Base-by-base conservation (phyloP, 2,888 invertebrate species). In the Mythimna pallens region DNA sequence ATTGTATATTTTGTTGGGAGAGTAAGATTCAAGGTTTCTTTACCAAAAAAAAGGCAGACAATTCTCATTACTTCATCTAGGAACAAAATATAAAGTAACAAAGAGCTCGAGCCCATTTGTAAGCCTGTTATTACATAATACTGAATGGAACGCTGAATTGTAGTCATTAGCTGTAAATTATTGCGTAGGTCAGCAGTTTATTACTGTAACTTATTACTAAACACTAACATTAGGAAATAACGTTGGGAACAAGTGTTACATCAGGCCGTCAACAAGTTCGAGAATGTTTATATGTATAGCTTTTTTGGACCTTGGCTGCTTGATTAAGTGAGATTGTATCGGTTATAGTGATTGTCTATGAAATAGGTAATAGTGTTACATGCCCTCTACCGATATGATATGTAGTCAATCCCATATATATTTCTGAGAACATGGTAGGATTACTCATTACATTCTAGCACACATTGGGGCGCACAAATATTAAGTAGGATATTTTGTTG, bases 101-200 rank as follows among this genome's bases (percentile, higher is more conserved):
- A 70, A 54, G 63, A 70, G 58, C 40, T 36, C 57, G 8, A 4
- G 66, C 62, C 50, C 61, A 81, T 77, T 71, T 52, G 68, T 54
- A 77, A 9, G 54, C 12, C 55, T 59, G 14, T 58, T 70, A 81
- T 65, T 80, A 22, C 65, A 25, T 47, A 30, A 30, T 25, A 17
- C 25, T 57, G 61, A 54, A 65, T 22, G 22, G 61, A 36, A 22
- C 22, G 36, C 57, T 47, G 58, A 75, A 62, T 57, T 47, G 62
- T 73, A 20, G 65, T 62, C 68, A 80, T 78, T 80, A 68, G 68
- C 36, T 17, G 50, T 79, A 58, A 76, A 30, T 70, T 59, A 76
- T 64, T 76, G 43, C 34, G 55, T 50, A n/a, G 50, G 34, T 63
- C 58, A 50, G 34, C 10, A 43, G 25, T 69, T 76, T 63, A 40